Conservation (phyloP, 1,140 invertebrate species). For the Laupala kohalensis region DNA sequence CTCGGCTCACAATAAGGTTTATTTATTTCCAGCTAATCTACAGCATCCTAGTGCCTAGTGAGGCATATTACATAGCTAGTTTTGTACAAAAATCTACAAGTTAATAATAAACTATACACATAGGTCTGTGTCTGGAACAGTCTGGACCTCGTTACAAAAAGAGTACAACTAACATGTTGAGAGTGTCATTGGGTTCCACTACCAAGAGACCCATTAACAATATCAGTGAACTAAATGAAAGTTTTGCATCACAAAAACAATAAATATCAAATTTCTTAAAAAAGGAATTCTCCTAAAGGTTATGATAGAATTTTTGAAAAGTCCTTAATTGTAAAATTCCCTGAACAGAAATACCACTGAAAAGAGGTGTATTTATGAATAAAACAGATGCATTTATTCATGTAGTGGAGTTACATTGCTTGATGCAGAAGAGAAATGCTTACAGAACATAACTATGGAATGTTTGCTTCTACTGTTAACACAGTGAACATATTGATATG, state of each 20-base stretch:
- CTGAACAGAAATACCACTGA: neutral
- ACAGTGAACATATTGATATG: neutral
- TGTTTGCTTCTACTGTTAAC: neutral
- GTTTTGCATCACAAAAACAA: neutral
- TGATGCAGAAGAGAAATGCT: neutral
- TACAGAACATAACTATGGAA: neutral
- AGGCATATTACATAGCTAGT: neutral
- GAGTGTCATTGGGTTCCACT: neutral
- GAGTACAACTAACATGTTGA: conserved; percentile 3
- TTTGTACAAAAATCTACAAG: conserved; percentile 10
- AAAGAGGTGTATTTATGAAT: neutral
- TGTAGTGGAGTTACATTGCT: neutral
- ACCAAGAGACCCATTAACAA: neutral
- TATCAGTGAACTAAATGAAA: neutral
- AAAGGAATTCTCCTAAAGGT: neutral
- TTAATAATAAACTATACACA: conserved; percentile 9
- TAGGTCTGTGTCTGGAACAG: conserved; percentile 1
- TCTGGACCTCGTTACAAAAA: neutral
- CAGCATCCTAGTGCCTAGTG: neutral
- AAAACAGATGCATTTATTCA: neutral
- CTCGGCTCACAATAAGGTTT: neutral
- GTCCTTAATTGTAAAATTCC: neutral
- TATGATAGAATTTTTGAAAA: neutral
- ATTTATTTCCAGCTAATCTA: conserved; percentile 3
- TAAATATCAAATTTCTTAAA: neutral